Percentiles rank a stretch among this genome's conserved stretches.
Evolutionary conservation across 1,140 invertebrate genomes (phyloP).

Genomic region (Lutraria rhynchaena): DNA sequence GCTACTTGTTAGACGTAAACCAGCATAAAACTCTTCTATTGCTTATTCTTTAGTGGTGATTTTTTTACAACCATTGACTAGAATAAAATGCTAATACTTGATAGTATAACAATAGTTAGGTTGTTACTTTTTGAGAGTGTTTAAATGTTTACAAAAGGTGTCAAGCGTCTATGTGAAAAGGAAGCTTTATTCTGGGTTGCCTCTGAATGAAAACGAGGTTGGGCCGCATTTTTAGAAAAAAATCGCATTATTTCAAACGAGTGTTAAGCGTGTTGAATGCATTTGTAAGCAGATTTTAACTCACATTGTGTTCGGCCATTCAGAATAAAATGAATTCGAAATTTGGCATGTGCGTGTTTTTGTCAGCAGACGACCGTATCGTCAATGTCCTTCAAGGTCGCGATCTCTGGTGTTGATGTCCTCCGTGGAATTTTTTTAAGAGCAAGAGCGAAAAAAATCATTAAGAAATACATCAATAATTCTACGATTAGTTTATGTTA

Average conservation of each 20-base stretch:
- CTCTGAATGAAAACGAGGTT: conserved; percentile 30
- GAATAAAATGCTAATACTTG: conserved; percentile 48
- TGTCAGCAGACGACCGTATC: background rate
- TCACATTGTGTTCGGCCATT: conserved; percentile 33
- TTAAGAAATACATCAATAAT: too few species aligned
- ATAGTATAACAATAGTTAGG: conserved; percentile 30
- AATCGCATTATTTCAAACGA: conserved; percentile 17
- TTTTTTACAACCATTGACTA: conserved; percentile 16
- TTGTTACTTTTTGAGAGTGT: conserved; percentile 43
- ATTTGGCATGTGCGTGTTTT: conserved; percentile 28
- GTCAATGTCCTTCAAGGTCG: conserved; percentile 7
- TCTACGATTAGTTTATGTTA: too few species aligned
- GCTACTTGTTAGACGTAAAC: too few species aligned
- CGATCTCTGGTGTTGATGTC: too few species aligned
- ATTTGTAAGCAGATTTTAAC: conserved; percentile 34
- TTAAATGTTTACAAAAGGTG: conserved; percentile 61
- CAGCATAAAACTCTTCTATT: too few species aligned
- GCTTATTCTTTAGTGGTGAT: background rate
- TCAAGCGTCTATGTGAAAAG: conserved; percentile 52
- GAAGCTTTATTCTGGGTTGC: conserved; percentile 5
- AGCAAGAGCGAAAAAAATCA: too few species aligned
- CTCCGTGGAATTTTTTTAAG: too few species aligned
- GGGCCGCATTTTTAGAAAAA: conserved; percentile 30
- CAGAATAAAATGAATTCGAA: conserved; percentile 4
- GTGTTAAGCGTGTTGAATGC: conserved; percentile 17